Base-by-base conservation (phyloP, 2,888 invertebrate species). In the Eubasilissa splendida region DNA sequence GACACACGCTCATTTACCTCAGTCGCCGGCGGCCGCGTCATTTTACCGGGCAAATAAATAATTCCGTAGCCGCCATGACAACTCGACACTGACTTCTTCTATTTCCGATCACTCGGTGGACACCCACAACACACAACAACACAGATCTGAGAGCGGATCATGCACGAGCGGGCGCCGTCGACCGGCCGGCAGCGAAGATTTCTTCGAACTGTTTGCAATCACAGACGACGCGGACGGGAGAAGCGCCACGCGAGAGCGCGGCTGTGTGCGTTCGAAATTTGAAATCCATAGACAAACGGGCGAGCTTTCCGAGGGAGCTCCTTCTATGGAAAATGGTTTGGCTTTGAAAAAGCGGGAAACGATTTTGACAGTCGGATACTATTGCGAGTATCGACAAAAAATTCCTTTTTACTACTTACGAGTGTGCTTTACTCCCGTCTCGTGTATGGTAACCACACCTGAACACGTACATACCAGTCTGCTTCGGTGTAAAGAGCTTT, bases 181-280 rank as follows among this genome's bases (percentile, higher is more conserved):
- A 76, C 76, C 76, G 33, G n/a, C 54, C 54, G 65, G 42, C 76
- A 14, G 56, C 52, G 22, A 42, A 60, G 66, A 9, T 33, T 12
- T 76, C 76, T 52, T 65, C 54, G 12, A 66, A 76, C 76, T 76
- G 76, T 76, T 76, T 76, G 76, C 12, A 76, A 76, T 53, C 76
- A 33, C 14, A 53, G 31, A 52, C 14, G 66, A 66, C 42, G 50
- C 59, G 58, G 74, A 58, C 42, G 74, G 56, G 74, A 74, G 33
- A 2, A 75, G 52, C 75, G 75, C 75, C 75, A 53, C 59, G 22
- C 50, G 63, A 50, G 33, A 42, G 56, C 74, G 74, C 33, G 54
- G 22, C 52, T 31, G 42, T 66, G 42, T 66, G 50, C 50, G 63
- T 50, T 42, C 52, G 14, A 12, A 31, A 75, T 52, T 75, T 2